Evolutionary conservation across 1,140 invertebrate genomes (phyloP), one percentile per base, ranked within the genome.

Genomic region (Drosophila kepulauana): DNA sequence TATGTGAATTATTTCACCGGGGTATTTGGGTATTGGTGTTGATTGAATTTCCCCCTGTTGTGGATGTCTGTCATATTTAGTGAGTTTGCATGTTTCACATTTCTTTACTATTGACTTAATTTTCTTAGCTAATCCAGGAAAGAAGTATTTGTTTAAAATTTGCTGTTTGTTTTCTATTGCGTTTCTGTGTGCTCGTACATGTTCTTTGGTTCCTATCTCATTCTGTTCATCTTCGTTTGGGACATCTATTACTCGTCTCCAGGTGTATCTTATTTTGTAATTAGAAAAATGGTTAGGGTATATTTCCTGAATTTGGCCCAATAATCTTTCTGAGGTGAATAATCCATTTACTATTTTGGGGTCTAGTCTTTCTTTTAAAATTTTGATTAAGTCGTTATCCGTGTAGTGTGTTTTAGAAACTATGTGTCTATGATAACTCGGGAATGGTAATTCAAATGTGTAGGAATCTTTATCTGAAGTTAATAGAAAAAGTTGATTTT

Each of bases 221-320:
- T 57, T 46, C 15, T 75, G 58, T 61, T 54, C 59, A 1, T 5
- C 15, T 43, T 64, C 33, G 0, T 11, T 5, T 1, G 13, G 20
- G 0, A 66, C 11, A 11, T 66, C 43, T 2, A 13, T 28, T 20
- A 70, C 65, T 45, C 45, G 8, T 49, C 41, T 63, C 15, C 63
- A 52, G 1, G 72, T 75, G 16, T 56, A 70, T n/a, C 52, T 52
- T n/a, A 43, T 43, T n/a, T 70, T 1, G 2, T 69, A 65, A 10
- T 30, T 58, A 7, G 7, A 20, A 35, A 75, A 70, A 10, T 71
- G 64, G n/a, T 0, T n/a, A 35, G 67, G 56, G 45, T 52, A 67
- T 11, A 73, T 66, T 10, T 61, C 13, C 45, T 73, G 62, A 3
- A 73, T 65, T 72, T 57, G 64, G n/a, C 69, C 61, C 52, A 72